Percentiles rank a stretch among this genome's conserved stretches.
Evolutionary conservation across 2,797 vertebrate species (phyloP).

Genomic region (Typhlichthys subterraneus): DNA sequence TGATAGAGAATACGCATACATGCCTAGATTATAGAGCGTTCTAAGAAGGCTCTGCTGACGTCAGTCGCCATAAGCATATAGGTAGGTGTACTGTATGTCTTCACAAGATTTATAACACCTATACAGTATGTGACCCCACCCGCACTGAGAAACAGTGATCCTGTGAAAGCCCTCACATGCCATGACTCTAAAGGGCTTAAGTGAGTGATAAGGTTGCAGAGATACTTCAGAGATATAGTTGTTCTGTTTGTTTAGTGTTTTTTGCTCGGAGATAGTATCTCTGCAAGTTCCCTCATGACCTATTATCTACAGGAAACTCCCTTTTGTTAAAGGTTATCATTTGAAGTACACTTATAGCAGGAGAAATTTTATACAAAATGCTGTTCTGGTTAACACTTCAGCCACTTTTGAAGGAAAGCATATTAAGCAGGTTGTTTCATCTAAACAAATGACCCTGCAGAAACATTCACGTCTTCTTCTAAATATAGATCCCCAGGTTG

Average conservation of each 20-base stretch:
- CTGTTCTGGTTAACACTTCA: too few relatives aligned
- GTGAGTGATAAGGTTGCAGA: conserved; percentile 18
- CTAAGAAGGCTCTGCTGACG: not conserved
- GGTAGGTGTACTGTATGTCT: conserved; percentile 12
- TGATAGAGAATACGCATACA: not conserved
- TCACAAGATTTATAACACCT: conserved; percentile 10
- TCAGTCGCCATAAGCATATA: not conserved
- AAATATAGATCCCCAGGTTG: not conserved
- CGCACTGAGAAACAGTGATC: conserved; percentile 7
- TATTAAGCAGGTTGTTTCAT: too few relatives aligned
- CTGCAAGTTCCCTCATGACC: conserved; percentile 31
- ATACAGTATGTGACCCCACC: conserved; percentile 1
- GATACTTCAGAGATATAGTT: conserved; percentile 25
- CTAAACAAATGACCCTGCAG: too few relatives aligned
- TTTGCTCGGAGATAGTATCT: conserved; percentile 25
- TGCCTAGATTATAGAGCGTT: not conserved
- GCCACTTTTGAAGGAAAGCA: too few relatives aligned
- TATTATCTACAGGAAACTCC: conserved; percentile 58
- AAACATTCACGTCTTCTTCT: not conserved
- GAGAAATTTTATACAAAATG: conserved; percentile 8
- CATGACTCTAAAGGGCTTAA: conserved; percentile 21
- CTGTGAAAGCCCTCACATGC: conserved; percentile 26
- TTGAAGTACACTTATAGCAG: conserved; percentile 38
- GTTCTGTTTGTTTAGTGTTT: conserved; percentile 13
- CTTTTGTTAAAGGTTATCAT: conserved; percentile 52